These are phyloP conservation scores for Grallaria varia DNA, from an alignment of 2,113 vertebrate species.

Conservation along the genomic window DNA sequence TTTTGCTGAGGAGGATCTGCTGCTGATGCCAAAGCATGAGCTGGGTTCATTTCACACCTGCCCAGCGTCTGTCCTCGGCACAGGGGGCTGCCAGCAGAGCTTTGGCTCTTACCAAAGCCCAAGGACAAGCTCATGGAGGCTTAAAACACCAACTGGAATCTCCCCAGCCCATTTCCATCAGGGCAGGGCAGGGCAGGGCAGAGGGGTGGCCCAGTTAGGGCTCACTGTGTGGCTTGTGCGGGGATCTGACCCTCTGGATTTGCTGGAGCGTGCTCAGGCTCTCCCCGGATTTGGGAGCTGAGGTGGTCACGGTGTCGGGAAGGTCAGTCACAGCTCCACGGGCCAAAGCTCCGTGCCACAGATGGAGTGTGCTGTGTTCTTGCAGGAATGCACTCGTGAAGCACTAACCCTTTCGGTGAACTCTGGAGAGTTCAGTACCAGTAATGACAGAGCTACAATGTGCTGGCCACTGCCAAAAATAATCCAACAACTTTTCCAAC, in stretches of 20 bases:
- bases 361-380: neutral
- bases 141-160: neutral
- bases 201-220: neutral
- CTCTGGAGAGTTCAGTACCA: neutral
- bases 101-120: neutral
- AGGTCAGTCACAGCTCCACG: constrained; percentile 6
- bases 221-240: accelerated
- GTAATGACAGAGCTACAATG: constrained; percentile 55
- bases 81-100: neutral
- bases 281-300: neutral
- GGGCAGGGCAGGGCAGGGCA: neutral
- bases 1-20: neutral
- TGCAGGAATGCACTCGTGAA: constrained; percentile 36
- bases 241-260: neutral
- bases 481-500: constrained; percentile 70
- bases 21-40: neutral
- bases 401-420: constrained; percentile 18
- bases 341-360: neutral
- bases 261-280: neutral
- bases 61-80: neutral
- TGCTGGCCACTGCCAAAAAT: constrained; percentile 66
- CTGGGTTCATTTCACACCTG: neutral
- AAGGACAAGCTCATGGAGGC: neutral
- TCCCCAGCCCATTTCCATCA: neutral
- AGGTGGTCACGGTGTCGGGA: neutral